Percentiles rank a stretch among this genome's conserved stretches.
Conservation (phyloP, 2,797 vertebrate species). For the Gymnopithys bicolor region DNA sequence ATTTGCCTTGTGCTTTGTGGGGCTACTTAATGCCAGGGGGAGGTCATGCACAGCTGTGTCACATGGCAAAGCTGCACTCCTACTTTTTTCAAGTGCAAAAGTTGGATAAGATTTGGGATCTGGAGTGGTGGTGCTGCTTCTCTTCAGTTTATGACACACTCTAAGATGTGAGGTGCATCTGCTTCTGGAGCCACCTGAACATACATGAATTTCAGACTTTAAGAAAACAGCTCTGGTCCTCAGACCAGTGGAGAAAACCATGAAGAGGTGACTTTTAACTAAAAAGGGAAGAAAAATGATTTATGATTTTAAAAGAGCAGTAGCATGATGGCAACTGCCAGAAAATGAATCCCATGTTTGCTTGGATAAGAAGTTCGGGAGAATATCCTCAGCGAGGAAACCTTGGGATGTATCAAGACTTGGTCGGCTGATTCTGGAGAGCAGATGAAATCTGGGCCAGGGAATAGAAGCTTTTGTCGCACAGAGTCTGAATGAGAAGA, state of each 20-base stretch:
- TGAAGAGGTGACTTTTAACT: neutral
- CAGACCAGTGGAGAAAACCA: neutral
- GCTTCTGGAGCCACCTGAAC: neutral
- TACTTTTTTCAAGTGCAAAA: neutral
- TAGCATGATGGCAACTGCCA: neutral
- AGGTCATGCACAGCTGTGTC: rapidly evolving
- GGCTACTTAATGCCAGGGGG: neutral
- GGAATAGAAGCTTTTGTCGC: neutral
- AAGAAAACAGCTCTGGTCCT: neutral
- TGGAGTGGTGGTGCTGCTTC: neutral
- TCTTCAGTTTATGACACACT: neutral
- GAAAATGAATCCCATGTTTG: rapidly evolving
- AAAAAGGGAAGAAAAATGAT: neutral
- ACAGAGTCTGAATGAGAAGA: rapidly evolving
- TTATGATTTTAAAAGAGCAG: neutral
- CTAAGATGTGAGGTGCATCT: neutral
- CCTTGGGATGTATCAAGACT: neutral
- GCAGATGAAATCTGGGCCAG: neutral
- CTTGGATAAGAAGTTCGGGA: neutral
- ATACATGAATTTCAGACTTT: neutral
- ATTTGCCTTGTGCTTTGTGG: neutral
- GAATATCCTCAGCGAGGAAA: rapidly evolving
- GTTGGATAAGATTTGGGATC: neutral
- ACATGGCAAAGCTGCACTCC: rapidly evolving
- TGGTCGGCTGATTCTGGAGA: rapidly evolving